Evolutionary conservation across 2,797 vertebrate genomes (phyloP).

Genomic region (Pyrocephalus nanus): DNA sequence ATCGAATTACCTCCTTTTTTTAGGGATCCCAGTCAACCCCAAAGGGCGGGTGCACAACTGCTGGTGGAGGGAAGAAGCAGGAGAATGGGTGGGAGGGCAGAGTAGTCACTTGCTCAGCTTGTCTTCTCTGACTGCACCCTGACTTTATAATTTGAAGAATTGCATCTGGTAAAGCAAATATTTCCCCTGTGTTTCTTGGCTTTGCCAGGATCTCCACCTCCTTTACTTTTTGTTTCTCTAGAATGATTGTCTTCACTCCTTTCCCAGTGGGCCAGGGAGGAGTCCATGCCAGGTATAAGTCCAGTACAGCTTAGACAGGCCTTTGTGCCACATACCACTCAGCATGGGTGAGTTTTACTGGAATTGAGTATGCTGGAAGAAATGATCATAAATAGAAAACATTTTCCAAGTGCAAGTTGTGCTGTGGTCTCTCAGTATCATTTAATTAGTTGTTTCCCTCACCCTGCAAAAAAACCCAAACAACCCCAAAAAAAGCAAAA

Average conservation of each 20-base stretch:
- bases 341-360: not conserved
- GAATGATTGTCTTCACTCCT: not conserved
- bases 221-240: slow-evolving; percentile 1
- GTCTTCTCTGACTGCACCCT: not conserved
- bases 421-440: not conserved
- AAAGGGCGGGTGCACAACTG: not conserved
- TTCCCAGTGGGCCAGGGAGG: not conserved
- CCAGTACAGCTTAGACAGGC: not conserved
- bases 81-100: not conserved
- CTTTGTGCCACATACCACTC: not conserved
- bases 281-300: not conserved
- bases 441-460: not conserved
- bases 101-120: not conserved
- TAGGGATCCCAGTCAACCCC: fast-evolving
- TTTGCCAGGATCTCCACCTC: not conserved
- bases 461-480: not conserved
- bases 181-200: not conserved
- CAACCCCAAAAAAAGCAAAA: not conserved
- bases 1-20: not conserved
- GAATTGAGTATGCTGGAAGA: not conserved
- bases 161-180: not conserved
- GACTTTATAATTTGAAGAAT: not conserved
- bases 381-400: not conserved
- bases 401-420: not conserved
- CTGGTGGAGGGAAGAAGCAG: not conserved